Percentiles rank a stretch among this genome's conserved stretches.
Evolutionary conservation across 2,797 vertebrate species (phyloP).

Genomic region (Miichthys miiuy): DNA sequence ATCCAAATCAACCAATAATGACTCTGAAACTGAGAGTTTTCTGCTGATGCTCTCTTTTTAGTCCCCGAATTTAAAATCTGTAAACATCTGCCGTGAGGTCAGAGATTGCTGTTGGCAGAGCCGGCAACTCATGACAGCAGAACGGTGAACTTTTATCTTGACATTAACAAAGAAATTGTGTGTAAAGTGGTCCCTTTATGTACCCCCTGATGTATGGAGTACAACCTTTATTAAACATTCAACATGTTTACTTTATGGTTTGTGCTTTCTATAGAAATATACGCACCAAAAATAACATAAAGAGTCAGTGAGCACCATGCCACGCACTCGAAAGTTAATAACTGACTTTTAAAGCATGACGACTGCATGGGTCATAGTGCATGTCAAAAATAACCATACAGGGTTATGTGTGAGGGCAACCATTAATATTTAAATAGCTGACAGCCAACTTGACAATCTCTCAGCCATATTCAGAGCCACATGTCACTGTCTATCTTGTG

Average conservation of each 20-base stretch:
- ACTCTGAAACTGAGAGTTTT: not conserved
- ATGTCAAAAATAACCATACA: constrained; percentile 18
- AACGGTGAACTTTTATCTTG: not conserved
- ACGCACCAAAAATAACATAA: not conserved
- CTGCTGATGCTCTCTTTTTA: too few relatives aligned
- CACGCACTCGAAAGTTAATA: not conserved
- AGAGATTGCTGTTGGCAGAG: too few relatives aligned
- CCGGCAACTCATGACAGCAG: not conserved
- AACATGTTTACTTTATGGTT: constrained; percentile 24
- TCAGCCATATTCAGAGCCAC: constrained; percentile 26
- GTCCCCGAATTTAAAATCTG: too few relatives aligned
- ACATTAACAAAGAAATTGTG: not conserved
- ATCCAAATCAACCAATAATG: not conserved
- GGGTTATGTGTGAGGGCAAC: not conserved
- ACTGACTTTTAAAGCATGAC: constrained; percentile 15
- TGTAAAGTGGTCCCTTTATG: constrained; percentile 10
- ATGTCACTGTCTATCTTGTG: constrained; percentile 28
- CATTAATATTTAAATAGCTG: constrained; percentile 24
- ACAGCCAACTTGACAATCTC: constrained; percentile 36
- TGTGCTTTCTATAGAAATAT: not conserved
- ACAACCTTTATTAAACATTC: constrained; percentile 47
- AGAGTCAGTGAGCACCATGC: constrained; percentile 17
- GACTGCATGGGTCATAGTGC: not conserved
- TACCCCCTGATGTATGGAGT: constrained; percentile 1
- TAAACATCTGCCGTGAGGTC: too few relatives aligned